phyloP scores from a whole-genome alignment of 2,113 vertebrate species.

The Pedionomus torquatus region DNA sequence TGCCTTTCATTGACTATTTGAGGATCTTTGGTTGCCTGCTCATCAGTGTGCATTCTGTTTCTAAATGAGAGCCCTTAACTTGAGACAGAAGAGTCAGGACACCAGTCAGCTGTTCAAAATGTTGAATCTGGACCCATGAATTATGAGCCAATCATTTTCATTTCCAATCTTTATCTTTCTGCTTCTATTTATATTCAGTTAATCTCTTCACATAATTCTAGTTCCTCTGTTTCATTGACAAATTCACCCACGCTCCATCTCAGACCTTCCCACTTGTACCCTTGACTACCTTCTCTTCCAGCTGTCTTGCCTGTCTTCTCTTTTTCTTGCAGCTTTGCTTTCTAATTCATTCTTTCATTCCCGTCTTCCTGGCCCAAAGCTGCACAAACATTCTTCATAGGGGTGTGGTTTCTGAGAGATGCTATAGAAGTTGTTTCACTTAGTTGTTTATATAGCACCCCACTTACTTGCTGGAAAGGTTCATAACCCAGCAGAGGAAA shows the following conservation, averaged over 20 bases:
- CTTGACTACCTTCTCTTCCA: not conserved
- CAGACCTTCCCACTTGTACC: not conserved
- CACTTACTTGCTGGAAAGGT: not conserved
- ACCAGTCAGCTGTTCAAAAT: not conserved
- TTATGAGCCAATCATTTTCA: not conserved
- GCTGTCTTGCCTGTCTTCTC: not conserved
- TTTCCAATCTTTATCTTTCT: not conserved
- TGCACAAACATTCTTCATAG: not conserved
- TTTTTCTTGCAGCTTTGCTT: not conserved
- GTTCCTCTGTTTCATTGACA: not conserved
- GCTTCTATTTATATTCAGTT: not conserved
- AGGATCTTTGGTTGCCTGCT: not conserved
- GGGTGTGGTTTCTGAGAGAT: not conserved
- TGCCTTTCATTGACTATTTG: not conserved
- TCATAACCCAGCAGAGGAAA: not conserved
- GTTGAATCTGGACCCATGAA: not conserved
- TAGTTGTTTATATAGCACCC: not conserved
- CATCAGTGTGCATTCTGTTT: not conserved
- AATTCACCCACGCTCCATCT: not conserved
- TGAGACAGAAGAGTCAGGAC: not conserved
- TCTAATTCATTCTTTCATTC: not conserved
- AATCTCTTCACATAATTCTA: not conserved
- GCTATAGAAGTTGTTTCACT: not conserved
- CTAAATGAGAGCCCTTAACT: not conserved
- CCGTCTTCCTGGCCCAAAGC: not conserved